phyloP scores from a whole-genome alignment of 1,140 invertebrate genomes.

The Bicyclus anynana region DNA sequence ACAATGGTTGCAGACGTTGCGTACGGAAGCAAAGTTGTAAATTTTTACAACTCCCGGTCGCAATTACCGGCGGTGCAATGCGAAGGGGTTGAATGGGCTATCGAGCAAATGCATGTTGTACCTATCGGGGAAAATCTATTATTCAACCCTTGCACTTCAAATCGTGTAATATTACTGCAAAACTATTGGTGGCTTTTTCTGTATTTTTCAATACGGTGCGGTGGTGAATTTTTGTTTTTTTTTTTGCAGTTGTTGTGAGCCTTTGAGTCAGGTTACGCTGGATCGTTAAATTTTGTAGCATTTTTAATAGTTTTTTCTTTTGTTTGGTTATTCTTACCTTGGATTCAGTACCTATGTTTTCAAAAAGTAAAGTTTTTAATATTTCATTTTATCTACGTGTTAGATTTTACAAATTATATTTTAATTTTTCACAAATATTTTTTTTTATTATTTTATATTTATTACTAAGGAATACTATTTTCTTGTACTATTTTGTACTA shows the following conservation, averaged over 20 bases:
- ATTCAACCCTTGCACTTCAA: conserved; percentile 2
- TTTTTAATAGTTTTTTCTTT: background rate
- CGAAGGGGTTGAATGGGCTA: conserved; percentile 46
- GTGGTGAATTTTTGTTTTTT: background rate
- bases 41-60: conserved; percentile 62
- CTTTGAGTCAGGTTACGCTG: background rate
- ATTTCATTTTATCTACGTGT: too few relatives aligned
- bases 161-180: background rate
- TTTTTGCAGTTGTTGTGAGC: background rate
- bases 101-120: conserved; percentile 13
- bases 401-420: too few relatives aligned
- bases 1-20: conserved; percentile 53
- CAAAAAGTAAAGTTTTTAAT: too few relatives aligned
- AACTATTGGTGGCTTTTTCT: conserved; percentile 4
- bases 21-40: conserved; percentile 62
- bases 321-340: background rate
- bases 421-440: too few relatives aligned
- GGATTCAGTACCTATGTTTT: too few relatives aligned
- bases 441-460: too few relatives aligned
- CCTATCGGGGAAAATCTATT: conserved; percentile 18
- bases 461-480: too few relatives aligned
- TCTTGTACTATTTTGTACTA: too few relatives aligned
- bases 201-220: background rate
- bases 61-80: conserved; percentile 19
- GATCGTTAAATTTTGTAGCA: background rate